Conservation (phyloP, 2,888 invertebrate genomes). For the Nezara viridula region DNA sequence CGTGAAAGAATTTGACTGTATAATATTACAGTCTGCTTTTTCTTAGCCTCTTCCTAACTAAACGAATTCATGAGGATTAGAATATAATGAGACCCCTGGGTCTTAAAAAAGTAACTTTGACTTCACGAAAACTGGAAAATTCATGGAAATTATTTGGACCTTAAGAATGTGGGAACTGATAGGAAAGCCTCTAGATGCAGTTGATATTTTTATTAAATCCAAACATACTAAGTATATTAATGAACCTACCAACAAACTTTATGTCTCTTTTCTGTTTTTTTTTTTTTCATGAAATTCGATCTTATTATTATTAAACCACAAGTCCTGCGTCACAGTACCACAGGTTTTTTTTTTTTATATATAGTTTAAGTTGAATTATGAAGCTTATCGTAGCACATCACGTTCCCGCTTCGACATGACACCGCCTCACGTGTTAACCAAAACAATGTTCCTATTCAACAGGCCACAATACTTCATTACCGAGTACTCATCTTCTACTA, state of each 20-base stretch:
- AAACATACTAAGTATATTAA: too few species aligned
- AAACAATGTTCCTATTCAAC: not conserved
- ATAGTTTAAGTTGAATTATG: too few species aligned
- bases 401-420: not conserved
- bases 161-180: too few species aligned
- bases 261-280: too few species aligned
- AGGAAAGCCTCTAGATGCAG: too few species aligned
- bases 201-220: too few species aligned
- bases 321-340: too few species aligned
- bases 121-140: not conserved
- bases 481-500: not conserved
- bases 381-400: not conserved
- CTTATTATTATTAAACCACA: too few species aligned
- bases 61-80: not conserved
- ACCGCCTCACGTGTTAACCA: not conserved
- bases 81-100: not conserved
- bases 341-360: too few species aligned
- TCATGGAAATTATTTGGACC: not conserved
- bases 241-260: too few species aligned
- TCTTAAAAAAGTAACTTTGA: not conserved
- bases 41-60: not conserved
- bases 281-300: too few species aligned
- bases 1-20: not conserved
- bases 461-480: not conserved
- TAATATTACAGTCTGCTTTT: constrained; percentile 4